Evolutionary conservation across 2,797 vertebrate species (phyloP), one percentile per base, ranked within the genome.

Genomic region (Alauda arvensis): DNA sequence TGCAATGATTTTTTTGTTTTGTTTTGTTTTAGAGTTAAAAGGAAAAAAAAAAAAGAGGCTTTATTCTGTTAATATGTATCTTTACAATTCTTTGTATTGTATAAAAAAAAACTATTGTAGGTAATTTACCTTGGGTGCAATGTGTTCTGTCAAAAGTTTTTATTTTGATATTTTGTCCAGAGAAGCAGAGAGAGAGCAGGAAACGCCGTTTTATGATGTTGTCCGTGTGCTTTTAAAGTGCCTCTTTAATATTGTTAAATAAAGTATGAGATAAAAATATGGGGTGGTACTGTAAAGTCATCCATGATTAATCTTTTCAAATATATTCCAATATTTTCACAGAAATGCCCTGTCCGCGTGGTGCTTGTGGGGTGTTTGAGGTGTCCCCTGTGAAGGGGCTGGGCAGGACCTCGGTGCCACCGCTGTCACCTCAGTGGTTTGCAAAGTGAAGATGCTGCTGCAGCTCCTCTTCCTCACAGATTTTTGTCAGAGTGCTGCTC

Each of bases 161-260:
- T 98, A 99, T 99, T 99, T 98, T 98, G 98, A 97, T 98, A 98
- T 98, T 98, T 98, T 97, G 96, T 97, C 70, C 98, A 97, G 96
- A 98, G 96, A 92, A 98, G 96, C 97, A 97, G 97, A 98, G 95
- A 96, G 94, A 98, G 95, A 97, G 96, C 97, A 97, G 95, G 96
- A 94, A 95, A 96, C 91, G 96, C 97, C 96, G 94, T 97, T 96
- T 95, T 96, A 96, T 97, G 97, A 96, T 96, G 96, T 97, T 97
- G 96, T 97, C 97, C 96, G 97, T 97, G 98, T 97, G 98, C 97
- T 97, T 94, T 96, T 88, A 89, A 97, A 98, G 97, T 97, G 97
- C 97, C 98, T 98, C 96, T 97, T 97, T 97, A 97, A 98, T 95
- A 95, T 94, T 96, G 91, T 96, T 88, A 93, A 96, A 94, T 95